phyloP scores from a whole-genome alignment of 92 coral and sea anemone species.

The Phenganax subtilis region DNA sequence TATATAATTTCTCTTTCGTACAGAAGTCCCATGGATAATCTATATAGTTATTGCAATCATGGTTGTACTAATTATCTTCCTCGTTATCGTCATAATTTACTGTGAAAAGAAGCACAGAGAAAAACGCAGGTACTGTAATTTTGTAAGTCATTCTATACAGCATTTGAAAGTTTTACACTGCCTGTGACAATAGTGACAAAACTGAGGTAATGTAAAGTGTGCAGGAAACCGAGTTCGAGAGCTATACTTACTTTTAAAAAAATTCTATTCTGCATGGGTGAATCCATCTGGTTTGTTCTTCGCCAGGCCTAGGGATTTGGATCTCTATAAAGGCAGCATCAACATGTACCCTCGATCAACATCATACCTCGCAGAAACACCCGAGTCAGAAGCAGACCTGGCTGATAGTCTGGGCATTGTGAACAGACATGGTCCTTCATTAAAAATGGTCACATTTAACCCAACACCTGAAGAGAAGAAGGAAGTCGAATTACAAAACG shows the following conservation, averaged over 20 bases:
- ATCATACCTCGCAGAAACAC: constrained; percentile 31
- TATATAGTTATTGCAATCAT: constrained; percentile 30
- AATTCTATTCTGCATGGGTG: too few species aligned
- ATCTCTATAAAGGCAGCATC: constrained; percentile 16
- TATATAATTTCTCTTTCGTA: too few species aligned
- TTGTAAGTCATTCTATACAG: not conserved
- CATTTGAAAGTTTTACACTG: not conserved
- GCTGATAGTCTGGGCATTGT: constrained; percentile 39
- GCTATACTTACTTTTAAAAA: too few species aligned
- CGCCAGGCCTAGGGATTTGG: constrained; percentile 15
- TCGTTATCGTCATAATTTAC: constrained; percentile 29
- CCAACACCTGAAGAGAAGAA: constrained; percentile 36
- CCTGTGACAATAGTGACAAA: too few species aligned
- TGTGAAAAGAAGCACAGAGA: constrained; percentile 38
- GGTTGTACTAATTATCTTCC: constrained; percentile 33
- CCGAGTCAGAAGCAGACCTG: constrained; percentile 36
- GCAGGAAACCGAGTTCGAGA: too few species aligned
- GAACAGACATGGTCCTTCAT: constrained; percentile 30
- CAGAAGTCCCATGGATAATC: constrained; percentile 27
- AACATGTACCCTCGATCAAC: constrained; percentile 39
- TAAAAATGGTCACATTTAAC: constrained; percentile 35
- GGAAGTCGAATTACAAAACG: constrained; percentile 24
- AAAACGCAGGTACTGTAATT: constrained; percentile 20
- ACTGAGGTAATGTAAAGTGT: too few species aligned
- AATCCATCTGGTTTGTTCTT: not conserved